Base-by-base conservation (phyloP, 2,113 vertebrate genomes). In the Naja naja region DNA sequence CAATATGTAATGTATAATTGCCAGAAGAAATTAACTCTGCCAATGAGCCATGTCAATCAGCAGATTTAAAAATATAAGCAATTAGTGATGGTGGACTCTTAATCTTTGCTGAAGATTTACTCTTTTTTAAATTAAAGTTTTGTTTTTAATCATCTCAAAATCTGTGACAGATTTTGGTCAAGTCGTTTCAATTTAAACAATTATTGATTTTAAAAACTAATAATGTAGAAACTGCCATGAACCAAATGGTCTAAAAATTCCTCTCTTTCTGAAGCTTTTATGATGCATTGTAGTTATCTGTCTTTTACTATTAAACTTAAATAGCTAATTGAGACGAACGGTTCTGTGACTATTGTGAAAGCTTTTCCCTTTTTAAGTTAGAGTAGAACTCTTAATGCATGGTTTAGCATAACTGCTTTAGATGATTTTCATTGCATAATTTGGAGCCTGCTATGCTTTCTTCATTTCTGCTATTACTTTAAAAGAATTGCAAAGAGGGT, bases 201-300 rank as follows among this genome's bases (percentile, higher is more conserved):
- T 97, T 97, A 97, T 96, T 96, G 49, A 97, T 97, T 98, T 97
- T 97, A 94, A 97, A 98, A 98, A 98, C 98, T 98, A 98, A 98
- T 98, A 97, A 97, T 97, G 98, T 98, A 98, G 98, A 98, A 98
- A 98, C 97, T 98, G 97, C 96, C 97, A 98, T 97, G 93, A 97
- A 97, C 97, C 95, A 98, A 97, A 97, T 97, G 98, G 97, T 97
- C 97, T 97, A 97, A 97, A 97, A 97, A 95, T 97, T 98, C 98
- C 98, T 99, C 99, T 99, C 98, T 98, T 99, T 97, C 99, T 97
- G 98, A 99, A 99, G 97, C 98, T 99, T 98, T 99, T 99, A 97
- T 98, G 98, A 98, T 99, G 99, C 99, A 99, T 99, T 98, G 98
- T 98, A 97, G 98, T 98, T 97, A 98, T 98, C 98, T 99, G 98